Conservation (phyloP, 2,113 vertebrate species). For the Apistogramma diplotaenia region DNA sequence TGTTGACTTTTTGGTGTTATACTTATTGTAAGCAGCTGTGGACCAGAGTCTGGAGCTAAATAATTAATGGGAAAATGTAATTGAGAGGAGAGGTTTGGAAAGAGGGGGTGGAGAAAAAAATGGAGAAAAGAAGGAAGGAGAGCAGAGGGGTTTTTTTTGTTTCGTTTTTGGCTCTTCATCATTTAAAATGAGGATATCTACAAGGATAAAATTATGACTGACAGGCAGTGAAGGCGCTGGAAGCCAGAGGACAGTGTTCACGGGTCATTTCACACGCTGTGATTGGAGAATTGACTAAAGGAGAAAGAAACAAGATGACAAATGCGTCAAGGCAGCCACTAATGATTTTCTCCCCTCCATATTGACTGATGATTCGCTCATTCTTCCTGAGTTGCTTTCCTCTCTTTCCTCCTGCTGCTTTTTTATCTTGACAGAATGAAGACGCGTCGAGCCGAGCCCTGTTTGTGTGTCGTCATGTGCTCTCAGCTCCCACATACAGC, state of each 20-base stretch:
- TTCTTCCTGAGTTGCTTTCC: background rate
- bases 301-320: background rate
- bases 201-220: background rate
- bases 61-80: conserved; percentile 28
- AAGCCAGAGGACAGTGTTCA: background rate
- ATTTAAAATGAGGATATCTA: background rate
- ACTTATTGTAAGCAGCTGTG: conserved; percentile 59
- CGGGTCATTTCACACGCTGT: background rate
- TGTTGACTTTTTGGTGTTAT: conserved; percentile 35
- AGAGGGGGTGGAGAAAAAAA: background rate
- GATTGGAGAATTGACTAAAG: background rate
- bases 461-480: background rate
- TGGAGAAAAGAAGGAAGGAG: background rate
- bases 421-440: conserved; percentile 7
- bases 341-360: background rate
- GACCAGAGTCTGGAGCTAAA: background rate
- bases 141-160: background rate
- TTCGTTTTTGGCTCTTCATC: background rate
- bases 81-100: background rate
- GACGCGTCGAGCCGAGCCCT: background rate
- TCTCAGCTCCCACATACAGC: background rate
- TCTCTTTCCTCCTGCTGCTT: background rate
- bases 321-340: background rate
- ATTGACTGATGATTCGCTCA: background rate
- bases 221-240: background rate